Percentiles rank a stretch among this genome's conserved stretches.
Evolutionary conservation across 2,113 vertebrate species (phyloP).

Genomic region (Rutilus rutilus): DNA sequence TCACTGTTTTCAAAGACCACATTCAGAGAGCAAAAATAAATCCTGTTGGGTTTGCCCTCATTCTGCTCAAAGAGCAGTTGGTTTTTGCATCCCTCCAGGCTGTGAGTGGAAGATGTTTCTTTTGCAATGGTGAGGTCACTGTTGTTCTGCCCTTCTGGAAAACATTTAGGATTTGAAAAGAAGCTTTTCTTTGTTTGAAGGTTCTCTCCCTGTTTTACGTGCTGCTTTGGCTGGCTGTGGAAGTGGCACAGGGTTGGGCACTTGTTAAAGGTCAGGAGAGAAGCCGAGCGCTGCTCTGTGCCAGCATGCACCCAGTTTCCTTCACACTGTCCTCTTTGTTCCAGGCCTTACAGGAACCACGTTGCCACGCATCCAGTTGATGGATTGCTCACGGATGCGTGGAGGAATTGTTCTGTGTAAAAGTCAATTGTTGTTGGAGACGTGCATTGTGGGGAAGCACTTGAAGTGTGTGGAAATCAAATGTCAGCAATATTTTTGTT

Average conservation of each 20-base stretch:
- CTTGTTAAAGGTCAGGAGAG: constrained; percentile 67
- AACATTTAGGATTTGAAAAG: constrained; percentile 62
- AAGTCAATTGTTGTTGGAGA: constrained; percentile 12
- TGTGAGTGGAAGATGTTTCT: constrained; percentile 20
- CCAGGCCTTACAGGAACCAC: constrained; percentile 9
- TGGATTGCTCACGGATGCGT: neutral
- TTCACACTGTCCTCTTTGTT: constrained; percentile 61
- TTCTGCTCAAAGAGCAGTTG: neutral
- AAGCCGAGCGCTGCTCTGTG: constrained; percentile 52
- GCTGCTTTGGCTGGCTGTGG: constrained; percentile 52
- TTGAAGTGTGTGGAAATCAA: constrained; percentile 20
- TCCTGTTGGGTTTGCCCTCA: neutral
- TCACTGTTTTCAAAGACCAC: constrained; percentile 47
- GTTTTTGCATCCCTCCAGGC: constrained; percentile 17
- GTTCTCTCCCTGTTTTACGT: constrained; percentile 29
- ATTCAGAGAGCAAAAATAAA: constrained; percentile 10
- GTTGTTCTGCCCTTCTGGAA: constrained; percentile 52
- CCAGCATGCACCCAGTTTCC: constrained; percentile 48
- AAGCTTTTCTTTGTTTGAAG: constrained; percentile 59
- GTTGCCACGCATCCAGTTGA: constrained; percentile 33
- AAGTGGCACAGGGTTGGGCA: constrained; percentile 36
- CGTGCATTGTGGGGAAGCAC: neutral
- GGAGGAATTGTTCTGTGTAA: constrained; percentile 1
- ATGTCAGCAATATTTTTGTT: constrained; percentile 1
- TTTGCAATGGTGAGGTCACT: neutral